A percentile compares a stretch with the other conserved stretches of the same genome.
These are phyloP conservation scores for Meganola albula DNA, from an alignment of 2,888 invertebrate species.

Conservation along the genomic window DNA sequence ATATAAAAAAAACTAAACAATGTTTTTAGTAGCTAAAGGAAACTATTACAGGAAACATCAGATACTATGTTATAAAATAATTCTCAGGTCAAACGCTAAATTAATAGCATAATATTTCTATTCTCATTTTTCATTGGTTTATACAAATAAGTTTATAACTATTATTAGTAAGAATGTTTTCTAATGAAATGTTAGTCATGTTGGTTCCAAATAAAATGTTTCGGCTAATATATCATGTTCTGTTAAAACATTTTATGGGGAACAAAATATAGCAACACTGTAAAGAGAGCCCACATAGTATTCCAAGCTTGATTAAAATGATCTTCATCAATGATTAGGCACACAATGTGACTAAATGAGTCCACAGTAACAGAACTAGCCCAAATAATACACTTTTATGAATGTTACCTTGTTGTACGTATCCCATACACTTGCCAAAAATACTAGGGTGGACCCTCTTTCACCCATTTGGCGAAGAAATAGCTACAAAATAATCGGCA, in stretches of 20 bases:
- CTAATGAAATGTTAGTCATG: slow-evolving; percentile 29
- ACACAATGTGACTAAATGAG: slow-evolving; percentile 43
- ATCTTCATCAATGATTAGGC: slow-evolving; percentile 27
- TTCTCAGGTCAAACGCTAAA: too few species aligned
- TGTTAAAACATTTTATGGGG: background rate
- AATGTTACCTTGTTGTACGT: slow-evolving; percentile 55
- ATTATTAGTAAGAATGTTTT: slow-evolving; percentile 23
- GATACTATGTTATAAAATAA: too few species aligned
- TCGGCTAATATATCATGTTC: background rate
- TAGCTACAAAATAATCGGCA: slow-evolving; percentile 56
- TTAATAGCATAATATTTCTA: too few species aligned
- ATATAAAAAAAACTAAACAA: too few species aligned
- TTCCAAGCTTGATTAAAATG: slow-evolving; percentile 32
- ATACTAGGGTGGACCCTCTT: slow-evolving; percentile 71
- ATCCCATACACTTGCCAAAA: slow-evolving; percentile 66
- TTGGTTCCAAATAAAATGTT: slow-evolving; percentile 16
- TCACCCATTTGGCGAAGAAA: slow-evolving; percentile 71
- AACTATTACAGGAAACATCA: too few species aligned
- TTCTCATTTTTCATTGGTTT: too few species aligned
- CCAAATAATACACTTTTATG: slow-evolving; percentile 13
- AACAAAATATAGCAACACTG: slow-evolving; percentile 8
- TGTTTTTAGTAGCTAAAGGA: too few species aligned
- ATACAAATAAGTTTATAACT: too few species aligned
- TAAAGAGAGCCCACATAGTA: slow-evolving; percentile 61
- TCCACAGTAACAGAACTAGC: slow-evolving; percentile 15